Conservation (phyloP, 1,140 invertebrate species). For the Grapholita molesta region DNA sequence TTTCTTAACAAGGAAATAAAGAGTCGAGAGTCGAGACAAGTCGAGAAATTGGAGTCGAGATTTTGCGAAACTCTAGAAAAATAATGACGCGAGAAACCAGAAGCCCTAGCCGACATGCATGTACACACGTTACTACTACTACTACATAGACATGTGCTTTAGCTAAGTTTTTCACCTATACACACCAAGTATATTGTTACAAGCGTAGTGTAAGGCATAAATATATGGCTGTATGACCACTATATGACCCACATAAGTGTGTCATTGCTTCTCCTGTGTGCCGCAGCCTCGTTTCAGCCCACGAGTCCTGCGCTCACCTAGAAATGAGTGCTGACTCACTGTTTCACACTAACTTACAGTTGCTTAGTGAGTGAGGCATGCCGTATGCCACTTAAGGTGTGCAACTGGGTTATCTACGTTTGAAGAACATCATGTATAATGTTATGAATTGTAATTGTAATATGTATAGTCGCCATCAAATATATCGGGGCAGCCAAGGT, state of each 20-base stretch:
- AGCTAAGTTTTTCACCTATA: too few relatives aligned
- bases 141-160: too few relatives aligned
- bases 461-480: too few relatives aligned
- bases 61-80: too few relatives aligned
- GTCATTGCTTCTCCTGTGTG: neutral
- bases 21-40: too few relatives aligned
- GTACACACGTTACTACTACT: too few relatives aligned
- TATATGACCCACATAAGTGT: neutral
- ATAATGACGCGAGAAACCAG: too few relatives aligned
- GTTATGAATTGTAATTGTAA: too few relatives aligned
- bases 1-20: too few relatives aligned
- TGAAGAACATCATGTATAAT: neutral
- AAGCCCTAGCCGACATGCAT: too few relatives aligned
- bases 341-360: neutral
- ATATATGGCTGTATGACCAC: neutral
- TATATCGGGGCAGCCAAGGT: too few relatives aligned
- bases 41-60: too few relatives aligned
- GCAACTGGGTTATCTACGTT: neutral
- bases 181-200: neutral
- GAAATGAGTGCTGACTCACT: neutral
- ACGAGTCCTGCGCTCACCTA: neutral
- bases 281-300: neutral
- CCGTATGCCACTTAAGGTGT: neutral
- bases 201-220: neutral
- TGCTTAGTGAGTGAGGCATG: neutral